Evolutionary conservation across 1,140 invertebrate species (phyloP), one percentile per base, ranked within the genome.

Genomic region (Drosophila orena): DNA sequence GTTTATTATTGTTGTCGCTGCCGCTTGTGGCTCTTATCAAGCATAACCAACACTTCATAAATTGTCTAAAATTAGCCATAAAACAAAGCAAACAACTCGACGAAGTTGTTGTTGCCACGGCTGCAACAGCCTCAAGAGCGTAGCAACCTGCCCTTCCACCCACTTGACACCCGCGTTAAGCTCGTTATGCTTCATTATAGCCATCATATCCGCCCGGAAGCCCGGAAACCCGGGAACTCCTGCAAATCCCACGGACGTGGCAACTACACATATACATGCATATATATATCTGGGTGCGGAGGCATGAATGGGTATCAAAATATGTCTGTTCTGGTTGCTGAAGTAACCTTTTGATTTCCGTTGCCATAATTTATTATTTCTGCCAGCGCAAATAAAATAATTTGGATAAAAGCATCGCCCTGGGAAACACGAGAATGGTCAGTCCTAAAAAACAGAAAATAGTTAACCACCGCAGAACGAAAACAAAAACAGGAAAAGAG

Each of bases 31-130:
- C 79, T 77, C 77, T 88, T 88, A 88, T 88, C 84, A 73, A 73
- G 84, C 77, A 70, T 73, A 84, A 78, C 84, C 84, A 88, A 88
- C 84, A 88, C 84, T 88, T 89, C 84, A 88, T 88, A 90, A 88
- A 88, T 88, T 88, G 85, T 89, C 84, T 88, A 88, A 89, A 88
- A 88, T 88, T 88, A 84, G 80, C 79, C 73, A 84, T 88, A 84
- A 89, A 89, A 62, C 76, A 83, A 76, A 66, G 61, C 65, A 66
- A 72, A 55, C 77, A 79, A 55, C 46, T 42, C 37, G 37, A 42
- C 53, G 37, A 20, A 49, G 38, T 37, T 58, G 40, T 17, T 42
- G 52, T 15, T 43, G 35, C 17, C 53, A 54, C 37, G 44, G 54
- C 27, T 56, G 57, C 66, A 78, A 42, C 68, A 44, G 59, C 34